Percentiles rank a stretch among this genome's conserved stretches.
Conservation (phyloP, 2,113 vertebrate genomes). For the Hassar affinis region DNA sequence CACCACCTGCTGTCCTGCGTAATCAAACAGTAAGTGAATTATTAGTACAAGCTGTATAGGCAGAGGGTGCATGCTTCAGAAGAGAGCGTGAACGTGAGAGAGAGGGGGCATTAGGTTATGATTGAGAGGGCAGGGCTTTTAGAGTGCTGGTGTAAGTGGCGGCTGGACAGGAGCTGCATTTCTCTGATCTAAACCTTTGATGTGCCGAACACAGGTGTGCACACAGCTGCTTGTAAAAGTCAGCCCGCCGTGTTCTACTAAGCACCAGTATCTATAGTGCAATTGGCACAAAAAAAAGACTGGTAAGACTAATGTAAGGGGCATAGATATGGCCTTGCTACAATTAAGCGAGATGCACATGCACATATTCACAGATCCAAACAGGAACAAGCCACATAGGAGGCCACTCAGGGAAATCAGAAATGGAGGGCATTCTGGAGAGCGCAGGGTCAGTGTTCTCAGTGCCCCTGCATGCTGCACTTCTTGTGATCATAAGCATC, state of each 20-base stretch:
- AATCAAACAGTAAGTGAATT: slow-evolving; percentile 8
- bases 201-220: slow-evolving; percentile 44
- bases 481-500: slow-evolving; percentile 35
- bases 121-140: slow-evolving; percentile 38
- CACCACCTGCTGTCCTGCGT: slow-evolving; percentile 2
- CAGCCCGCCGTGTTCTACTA: background rate
- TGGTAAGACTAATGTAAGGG: background rate
- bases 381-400: slow-evolving; percentile 5
- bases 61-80: background rate
- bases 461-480: slow-evolving; percentile 32
- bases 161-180: slow-evolving; percentile 17
- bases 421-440: slow-evolving; percentile 30
- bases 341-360: background rate
- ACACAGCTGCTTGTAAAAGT: slow-evolving; percentile 33
- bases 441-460: slow-evolving; percentile 34
- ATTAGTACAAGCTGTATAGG: background rate
- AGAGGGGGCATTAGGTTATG: background rate
- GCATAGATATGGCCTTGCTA: background rate
- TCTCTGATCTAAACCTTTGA: slow-evolving; percentile 43
- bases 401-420: background rate
- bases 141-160: slow-evolving; percentile 45
- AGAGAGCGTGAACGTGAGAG: background rate
- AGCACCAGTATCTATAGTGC: slow-evolving; percentile 4
- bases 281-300: background rate
- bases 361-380: slow-evolving; percentile 4